Evolutionary conservation across 2,113 vertebrate species (phyloP), one percentile per base, ranked within the genome.

Genomic region (Ceyx cyanopectus): DNA sequence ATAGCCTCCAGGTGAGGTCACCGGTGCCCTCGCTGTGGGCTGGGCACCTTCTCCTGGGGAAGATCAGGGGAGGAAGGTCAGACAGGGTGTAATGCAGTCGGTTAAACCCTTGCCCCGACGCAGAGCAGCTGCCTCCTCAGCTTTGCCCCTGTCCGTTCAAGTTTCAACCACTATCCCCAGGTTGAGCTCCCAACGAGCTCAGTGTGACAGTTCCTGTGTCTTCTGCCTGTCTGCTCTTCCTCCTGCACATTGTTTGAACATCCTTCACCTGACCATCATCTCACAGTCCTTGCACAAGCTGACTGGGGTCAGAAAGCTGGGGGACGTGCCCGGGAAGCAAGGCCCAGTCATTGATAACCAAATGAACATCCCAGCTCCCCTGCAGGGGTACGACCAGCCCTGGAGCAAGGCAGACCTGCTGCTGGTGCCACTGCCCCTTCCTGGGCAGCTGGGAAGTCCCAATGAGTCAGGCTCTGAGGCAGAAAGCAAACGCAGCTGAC

Each of bases 1-100:
- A 98, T 98, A 3, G 98, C 98, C 66, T 96, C 95, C 69, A 98
- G 98, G 98, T 98, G 95, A 65, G 62, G 74, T 23, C 57, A 5
- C 43, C 0, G 1, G 7, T 65, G 41, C 26, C 54, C 22, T 41
- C 2, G 1, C 5, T 0, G 0, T 2, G 12, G 54, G 32, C 27
- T 56, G 77, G 15, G 15, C 1, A 5, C 19, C 48, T 27, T 27
- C 15, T 81, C 40, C 79, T 16, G 34, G 7, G 18, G 43, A 22
- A 19, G 2, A 3, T 4, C 10, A 22, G 46, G 80, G 60, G 12
- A 57, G 22, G 65, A 14, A 43, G 43, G 34, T 23, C 18, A 2
- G 22, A 20, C 0, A 2, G 40, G 58, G 30, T 40, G 58, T 34
- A 7, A 9, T 4, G 54, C 16, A 37, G 32, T 3, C 0, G 3